These are phyloP conservation scores for Sminthurinus signatus DNA, from an alignment of 1,140 invertebrate species.

Conservation along the genomic window DNA sequence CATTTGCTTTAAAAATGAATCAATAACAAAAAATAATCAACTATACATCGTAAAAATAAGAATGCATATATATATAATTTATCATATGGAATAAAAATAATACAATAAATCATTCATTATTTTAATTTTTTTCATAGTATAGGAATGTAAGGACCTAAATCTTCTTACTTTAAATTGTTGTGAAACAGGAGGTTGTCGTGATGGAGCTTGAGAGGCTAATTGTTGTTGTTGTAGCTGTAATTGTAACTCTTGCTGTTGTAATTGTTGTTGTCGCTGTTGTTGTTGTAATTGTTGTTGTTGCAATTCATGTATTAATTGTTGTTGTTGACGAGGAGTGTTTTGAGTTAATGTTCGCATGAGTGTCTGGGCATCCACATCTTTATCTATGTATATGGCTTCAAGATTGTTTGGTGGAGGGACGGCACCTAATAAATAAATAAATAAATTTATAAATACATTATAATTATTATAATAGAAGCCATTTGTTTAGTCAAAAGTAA, in stretches of 20 bases:
- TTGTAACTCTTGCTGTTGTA: neutral
- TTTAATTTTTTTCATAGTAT: neutral
- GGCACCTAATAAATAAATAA: neutral
- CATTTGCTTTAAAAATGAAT: neutral
- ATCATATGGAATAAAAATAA: neutral
- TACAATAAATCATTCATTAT: neutral
- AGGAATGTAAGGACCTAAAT: neutral
- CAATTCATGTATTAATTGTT: no score
- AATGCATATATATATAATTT: no score
- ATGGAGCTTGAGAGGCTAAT: neutral
- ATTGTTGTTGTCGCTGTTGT: neutral
- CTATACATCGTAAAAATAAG: no score
- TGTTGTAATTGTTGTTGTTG: neutral
- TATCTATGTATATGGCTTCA: slow-evolving; percentile 15
- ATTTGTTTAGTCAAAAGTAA: neutral
- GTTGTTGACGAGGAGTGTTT: neutral
- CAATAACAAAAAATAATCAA: neutral
- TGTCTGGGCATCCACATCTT: slow-evolving; percentile 2
- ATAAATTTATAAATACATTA: neutral
- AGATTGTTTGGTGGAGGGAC: neutral
- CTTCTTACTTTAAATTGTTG: slow-evolving; percentile 2
- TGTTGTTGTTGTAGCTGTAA: neutral
- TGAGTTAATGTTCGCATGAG: slow-evolving; percentile 10
- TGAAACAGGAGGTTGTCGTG: neutral
- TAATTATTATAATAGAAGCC: neutral